Percentiles rank a stretch among this genome's conserved stretches.
Evolutionary conservation across 2,888 invertebrate genomes (phyloP).

Genomic region (Napeogenes inachia): DNA sequence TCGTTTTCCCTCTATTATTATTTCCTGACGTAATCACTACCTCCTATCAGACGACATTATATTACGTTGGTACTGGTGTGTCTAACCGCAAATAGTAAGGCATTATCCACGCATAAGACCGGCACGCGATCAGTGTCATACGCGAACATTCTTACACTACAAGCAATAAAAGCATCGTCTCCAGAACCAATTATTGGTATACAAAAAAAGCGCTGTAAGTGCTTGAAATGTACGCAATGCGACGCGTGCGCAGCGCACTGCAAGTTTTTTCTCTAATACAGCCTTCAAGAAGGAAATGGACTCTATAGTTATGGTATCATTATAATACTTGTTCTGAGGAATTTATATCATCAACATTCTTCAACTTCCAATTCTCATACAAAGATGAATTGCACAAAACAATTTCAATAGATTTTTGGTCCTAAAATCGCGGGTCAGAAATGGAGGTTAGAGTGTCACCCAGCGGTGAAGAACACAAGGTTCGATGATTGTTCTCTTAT

Average conservation of each 20-base stretch:
- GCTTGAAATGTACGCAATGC: slow-evolving; percentile 29
- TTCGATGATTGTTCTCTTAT: slow-evolving; percentile 50
- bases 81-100: slow-evolving; percentile 60
- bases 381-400: slow-evolving; percentile 33
- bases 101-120: slow-evolving; percentile 50
- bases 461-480: slow-evolving; percentile 41
- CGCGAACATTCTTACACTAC: slow-evolving; percentile 13
- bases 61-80: slow-evolving; percentile 34
- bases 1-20: slow-evolving; percentile 9
- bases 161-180: slow-evolving; percentile 15
- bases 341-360: slow-evolving; percentile 30
- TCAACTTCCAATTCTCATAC: slow-evolving; percentile 22
- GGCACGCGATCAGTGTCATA: slow-evolving; percentile 57
- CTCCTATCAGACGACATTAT: slow-evolving; percentile 20
- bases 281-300: slow-evolving; percentile 46
- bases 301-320: slow-evolving; percentile 38
- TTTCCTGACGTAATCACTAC: slow-evolving; percentile 18
- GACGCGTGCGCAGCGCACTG: slow-evolving; percentile 41
- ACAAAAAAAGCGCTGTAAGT: slow-evolving; percentile 12
- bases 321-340: slow-evolving; percentile 36
- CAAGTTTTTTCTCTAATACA: slow-evolving; percentile 55
- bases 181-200: slow-evolving; percentile 6
- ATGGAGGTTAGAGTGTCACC: slow-evolving; percentile 42
- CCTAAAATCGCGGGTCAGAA: slow-evolving; percentile 19
- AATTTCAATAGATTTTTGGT: slow-evolving; percentile 24